These are phyloP conservation scores for Hycleus cichorii DNA, from an alignment of 1,140 invertebrate genomes.

Conservation along the genomic window DNA sequence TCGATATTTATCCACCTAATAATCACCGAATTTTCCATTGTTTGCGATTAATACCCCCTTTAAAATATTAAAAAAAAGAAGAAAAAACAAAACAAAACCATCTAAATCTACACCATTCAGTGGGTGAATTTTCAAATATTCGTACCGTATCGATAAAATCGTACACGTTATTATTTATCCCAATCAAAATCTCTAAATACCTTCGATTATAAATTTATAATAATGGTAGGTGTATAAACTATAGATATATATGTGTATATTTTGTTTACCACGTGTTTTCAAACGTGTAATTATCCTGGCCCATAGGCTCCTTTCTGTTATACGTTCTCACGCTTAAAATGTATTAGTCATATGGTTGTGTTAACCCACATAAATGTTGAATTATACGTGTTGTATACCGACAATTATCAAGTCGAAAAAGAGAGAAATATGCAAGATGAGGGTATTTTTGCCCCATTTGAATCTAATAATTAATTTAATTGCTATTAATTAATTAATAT, in stretches of 20 bases:
- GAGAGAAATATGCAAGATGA: not conserved
- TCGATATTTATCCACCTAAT: constrained; percentile 20
- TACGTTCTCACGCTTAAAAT: constrained; percentile 27
- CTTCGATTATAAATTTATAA: not conserved
- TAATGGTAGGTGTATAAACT: constrained; percentile 5
- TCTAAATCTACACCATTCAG: no score
- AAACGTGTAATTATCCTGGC: constrained; percentile 27
- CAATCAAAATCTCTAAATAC: not conserved
- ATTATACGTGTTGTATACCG: no score
- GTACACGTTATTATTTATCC: not conserved
- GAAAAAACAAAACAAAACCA: not conserved
- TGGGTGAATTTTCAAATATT: not conserved
- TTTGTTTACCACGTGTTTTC: constrained; percentile 26
- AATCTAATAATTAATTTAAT: no score
- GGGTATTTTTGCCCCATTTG: no score
- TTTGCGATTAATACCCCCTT: constrained; percentile 12
- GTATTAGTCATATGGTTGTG: constrained; percentile 26
- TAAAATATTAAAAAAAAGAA: no score
- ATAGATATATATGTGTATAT: constrained; percentile 3
- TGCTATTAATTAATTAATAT: not conserved
- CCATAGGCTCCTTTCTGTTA: constrained; percentile 22
- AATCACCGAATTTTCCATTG: constrained; percentile 21
- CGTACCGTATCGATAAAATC: constrained; percentile 6
- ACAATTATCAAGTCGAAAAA: not conserved
- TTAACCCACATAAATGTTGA: constrained; percentile 13